Conservation (phyloP, 2,113 vertebrate species). For the Plestiodon gilberti region DNA sequence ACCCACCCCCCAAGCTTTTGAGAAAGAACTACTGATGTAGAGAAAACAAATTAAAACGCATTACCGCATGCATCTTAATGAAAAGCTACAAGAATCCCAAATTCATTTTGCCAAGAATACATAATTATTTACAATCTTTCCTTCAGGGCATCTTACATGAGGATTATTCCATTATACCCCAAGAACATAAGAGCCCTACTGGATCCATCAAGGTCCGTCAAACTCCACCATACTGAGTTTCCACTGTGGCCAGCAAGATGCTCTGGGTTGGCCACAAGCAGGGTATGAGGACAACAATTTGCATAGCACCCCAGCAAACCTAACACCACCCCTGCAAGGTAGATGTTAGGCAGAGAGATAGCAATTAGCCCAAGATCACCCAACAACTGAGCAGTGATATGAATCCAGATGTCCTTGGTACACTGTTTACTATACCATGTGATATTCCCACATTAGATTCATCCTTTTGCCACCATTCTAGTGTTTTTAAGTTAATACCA, state of each 20-base stretch:
- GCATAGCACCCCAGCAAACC: no score
- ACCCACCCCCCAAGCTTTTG: not conserved
- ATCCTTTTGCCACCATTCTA: slow-evolving; percentile 42
- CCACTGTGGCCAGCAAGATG: no score
- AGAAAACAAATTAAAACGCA: not conserved
- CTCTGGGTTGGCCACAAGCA: no score
- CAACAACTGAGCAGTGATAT: not conserved
- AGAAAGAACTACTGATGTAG: not conserved
- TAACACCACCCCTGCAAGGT: not conserved
- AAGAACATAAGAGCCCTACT: no score
- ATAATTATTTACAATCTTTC: not conserved
- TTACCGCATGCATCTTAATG: not conserved
- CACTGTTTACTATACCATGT: not conserved
- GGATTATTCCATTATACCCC: not conserved
- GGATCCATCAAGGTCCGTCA: no score
- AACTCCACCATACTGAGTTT: no score
- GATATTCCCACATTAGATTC: slow-evolving; percentile 46
- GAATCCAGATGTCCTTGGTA: not conserved
- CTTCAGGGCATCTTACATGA: not conserved
- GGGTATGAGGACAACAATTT: no score
- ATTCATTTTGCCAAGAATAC: not conserved
- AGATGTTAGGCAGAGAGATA: not conserved
- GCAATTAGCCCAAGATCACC: not conserved
- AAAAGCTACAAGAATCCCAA: not conserved
- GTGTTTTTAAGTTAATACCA: slow-evolving; percentile 40